Evolutionary conservation across 2,113 vertebrate genomes (phyloP), one percentile per base, ranked within the genome.

Genomic region (Haemorhous mexicanus): DNA sequence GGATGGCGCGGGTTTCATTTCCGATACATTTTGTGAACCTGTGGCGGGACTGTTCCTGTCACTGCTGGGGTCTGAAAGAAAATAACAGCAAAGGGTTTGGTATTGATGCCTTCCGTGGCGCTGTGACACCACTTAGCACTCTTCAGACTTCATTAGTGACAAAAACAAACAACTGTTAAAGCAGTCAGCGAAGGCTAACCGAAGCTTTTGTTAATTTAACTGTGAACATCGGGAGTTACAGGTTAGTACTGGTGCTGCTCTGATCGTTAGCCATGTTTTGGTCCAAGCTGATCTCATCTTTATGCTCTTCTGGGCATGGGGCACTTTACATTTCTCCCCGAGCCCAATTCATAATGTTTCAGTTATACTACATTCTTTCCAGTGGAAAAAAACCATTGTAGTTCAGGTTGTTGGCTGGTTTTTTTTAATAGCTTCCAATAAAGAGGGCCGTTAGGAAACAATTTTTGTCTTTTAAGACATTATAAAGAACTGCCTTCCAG

Each of bases 21-120:
- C 98, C 99, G 98, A 97, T 99, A 99, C 95, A 98, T 98, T 99
- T 99, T 99, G 99, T 98, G 99, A 97, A 98, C 99, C 97, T 98
- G 98, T 53, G 98, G 98, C 78, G 98, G 98, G 88, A 97, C 97
- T 98, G 98, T 96, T 96, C 98, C 98, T 96, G 98, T 98, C 98
- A 98, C 97, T 97, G 98, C 97, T 97, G 98, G 97, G 96, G 98
- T 98, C 99, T 99, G 99, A 94, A 98, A 98, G 97, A 99, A 98
- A 91, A 98, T 35, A 94, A 98, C 93, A 98, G 93, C 97, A 92
- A 92, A 97, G 91, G 80, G 94, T 97, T 96, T 97, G 96, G 97
- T 96, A 98, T 75, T 90, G 94, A 59, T 77, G 95, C 32, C 81
- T 96, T 77, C 90, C 26, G 66, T 27, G 2, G n/a, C 14, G 91